Percentiles rank a stretch among this genome's conserved stretches.
phyloP scores from a whole-genome alignment of 2,888 invertebrate genomes.

The Mythimna albipuncta region DNA sequence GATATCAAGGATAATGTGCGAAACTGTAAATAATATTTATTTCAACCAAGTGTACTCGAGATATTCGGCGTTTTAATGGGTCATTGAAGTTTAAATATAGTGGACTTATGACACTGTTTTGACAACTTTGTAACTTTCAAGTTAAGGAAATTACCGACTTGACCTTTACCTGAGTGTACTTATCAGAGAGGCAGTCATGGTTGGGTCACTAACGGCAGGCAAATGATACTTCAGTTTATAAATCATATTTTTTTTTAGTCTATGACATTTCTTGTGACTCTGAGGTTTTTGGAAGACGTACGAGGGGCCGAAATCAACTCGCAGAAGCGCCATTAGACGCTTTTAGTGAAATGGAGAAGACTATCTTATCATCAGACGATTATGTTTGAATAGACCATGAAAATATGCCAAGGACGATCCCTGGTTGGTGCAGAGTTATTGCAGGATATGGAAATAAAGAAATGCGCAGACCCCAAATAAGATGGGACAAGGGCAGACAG shows the following conservation, averaged over 20 bases:
- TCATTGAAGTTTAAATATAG: slow-evolving; percentile 28
- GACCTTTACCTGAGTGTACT: background rate
- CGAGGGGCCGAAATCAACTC: no score
- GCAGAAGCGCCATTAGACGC: no score
- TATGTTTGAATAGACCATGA: no score
- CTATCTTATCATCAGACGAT: no score
- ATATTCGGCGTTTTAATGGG: slow-evolving; percentile 28
- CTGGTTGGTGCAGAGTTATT: no score
- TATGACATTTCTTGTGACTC: no score
- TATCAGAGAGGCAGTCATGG: background rate
- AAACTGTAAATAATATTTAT: slow-evolving; percentile 44
- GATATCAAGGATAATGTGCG: slow-evolving; percentile 54
- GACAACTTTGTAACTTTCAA: slow-evolving; percentile 11
- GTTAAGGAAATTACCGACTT: background rate
- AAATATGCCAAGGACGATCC: no score
- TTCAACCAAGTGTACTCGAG: slow-evolving; percentile 14
- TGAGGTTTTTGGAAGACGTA: no score
- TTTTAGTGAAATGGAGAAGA: no score
- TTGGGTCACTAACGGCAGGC: background rate
- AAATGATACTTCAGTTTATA: background rate
- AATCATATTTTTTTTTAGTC: background rate
- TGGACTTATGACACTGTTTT: slow-evolving; percentile 9
- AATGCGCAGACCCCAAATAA: no score
- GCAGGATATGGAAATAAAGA: no score
- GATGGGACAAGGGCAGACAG: no score